Conservation (phyloP, 2,113 vertebrate genomes). For the Pygoscelis antarcticus region DNA sequence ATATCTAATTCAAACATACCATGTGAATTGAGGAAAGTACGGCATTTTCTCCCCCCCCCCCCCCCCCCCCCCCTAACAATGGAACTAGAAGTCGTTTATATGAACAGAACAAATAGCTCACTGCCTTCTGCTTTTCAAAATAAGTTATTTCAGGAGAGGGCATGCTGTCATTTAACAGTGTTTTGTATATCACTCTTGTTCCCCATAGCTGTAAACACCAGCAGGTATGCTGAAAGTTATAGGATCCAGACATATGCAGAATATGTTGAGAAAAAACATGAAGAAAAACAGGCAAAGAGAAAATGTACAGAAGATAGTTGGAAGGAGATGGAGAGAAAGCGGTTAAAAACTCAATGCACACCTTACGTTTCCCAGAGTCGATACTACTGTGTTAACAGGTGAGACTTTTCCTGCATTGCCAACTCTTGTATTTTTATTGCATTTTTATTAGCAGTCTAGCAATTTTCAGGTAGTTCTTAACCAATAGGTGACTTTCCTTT, state of each 20-base stretch:
- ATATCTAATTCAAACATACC: not conserved
- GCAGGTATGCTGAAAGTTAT: slow-evolving; percentile 96
- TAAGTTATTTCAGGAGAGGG: not conserved
- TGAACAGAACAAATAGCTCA: not conserved
- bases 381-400: slow-evolving; percentile 70
- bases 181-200: not conserved
- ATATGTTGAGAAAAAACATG: slow-evolving; percentile 84
- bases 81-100: not conserved
- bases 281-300: slow-evolving; percentile 79
- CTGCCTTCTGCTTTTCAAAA: not conserved
- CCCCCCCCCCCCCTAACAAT: not conserved
- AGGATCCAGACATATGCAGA: slow-evolving; percentile 96
- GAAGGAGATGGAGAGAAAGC: slow-evolving; percentile 81
- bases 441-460: not conserved
- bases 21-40: not conserved
- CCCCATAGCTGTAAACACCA: slow-evolving; percentile 91
- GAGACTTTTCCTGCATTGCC: not conserved
- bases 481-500: not conserved
- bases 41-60: not conserved
- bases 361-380: slow-evolving; percentile 61
- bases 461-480: not conserved
- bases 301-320: slow-evolving; percentile 89
- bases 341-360: slow-evolving; percentile 67
- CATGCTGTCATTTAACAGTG: not conserved
- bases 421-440: not conserved